A percentile compares a stretch with the other conserved stretches of the same genome.
These are phyloP conservation scores for Sebastes steindachneri DNA, from an alignment of 2,797 vertebrate genomes.

Conservation along the genomic window DNA sequence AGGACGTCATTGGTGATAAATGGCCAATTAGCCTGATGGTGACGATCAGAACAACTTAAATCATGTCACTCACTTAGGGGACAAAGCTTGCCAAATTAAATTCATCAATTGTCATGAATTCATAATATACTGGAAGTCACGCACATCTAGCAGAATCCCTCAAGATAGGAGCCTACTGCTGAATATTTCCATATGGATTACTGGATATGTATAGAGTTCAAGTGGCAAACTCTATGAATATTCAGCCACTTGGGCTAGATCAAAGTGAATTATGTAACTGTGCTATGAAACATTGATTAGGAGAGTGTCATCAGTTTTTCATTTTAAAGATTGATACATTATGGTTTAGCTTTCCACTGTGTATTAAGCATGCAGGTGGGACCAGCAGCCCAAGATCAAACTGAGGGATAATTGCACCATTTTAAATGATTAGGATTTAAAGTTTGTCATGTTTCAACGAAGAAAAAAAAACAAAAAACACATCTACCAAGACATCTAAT, in stretches of 20 bases:
- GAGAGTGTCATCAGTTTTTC: conserved; percentile 46
- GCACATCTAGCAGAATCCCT: background rate
- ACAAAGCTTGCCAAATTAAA: conserved; percentile 20
- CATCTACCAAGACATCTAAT: background rate
- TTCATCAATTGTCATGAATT: conserved; percentile 19
- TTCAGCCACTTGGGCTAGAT: conserved; percentile 50
- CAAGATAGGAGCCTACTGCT: background rate
- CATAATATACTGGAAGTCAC: background rate
- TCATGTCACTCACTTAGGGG: conserved; percentile 12
- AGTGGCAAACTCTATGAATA: conserved; percentile 60
- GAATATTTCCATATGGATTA: conserved; percentile 15
- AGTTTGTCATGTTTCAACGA: background rate
- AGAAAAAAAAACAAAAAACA: background rate
- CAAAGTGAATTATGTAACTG: conserved; percentile 73
- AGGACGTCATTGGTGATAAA: conserved; percentile 10
- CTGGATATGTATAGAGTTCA: conserved; percentile 39
- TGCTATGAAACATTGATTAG: conserved; percentile 62
- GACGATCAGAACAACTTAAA: conserved; percentile 22
- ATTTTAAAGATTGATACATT: conserved; percentile 47
- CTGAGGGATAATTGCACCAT: background rate
- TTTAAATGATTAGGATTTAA: conserved; percentile 11
- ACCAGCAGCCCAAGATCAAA: conserved; percentile 16
- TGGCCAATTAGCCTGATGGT: conserved; percentile 20
- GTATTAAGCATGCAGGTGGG: conserved; percentile 21
- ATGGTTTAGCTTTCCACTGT: conserved; percentile 7